These are phyloP conservation scores for Synergus japonicus DNA, from an alignment of 2,888 invertebrate species.

Conservation along the genomic window DNA sequence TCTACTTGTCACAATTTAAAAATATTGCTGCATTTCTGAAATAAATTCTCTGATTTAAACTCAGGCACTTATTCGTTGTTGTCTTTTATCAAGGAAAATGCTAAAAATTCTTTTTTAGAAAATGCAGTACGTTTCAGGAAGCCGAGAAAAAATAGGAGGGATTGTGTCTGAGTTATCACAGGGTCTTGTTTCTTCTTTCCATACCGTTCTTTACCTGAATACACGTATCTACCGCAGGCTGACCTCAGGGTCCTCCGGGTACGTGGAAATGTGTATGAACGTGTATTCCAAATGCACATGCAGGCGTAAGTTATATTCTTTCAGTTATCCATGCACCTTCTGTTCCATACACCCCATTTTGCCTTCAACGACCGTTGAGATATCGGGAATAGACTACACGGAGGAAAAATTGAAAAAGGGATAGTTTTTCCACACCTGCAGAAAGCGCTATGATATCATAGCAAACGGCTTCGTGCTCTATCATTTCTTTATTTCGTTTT, in stretches of 20 bases:
- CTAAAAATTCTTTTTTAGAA: slow-evolving; percentile 20
- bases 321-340: slow-evolving; percentile 21
- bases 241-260: slow-evolving; percentile 35
- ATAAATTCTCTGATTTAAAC: not conserved
- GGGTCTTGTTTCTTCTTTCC: slow-evolving; percentile 62
- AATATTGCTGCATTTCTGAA: not conserved
- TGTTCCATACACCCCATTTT: slow-evolving; percentile 1
- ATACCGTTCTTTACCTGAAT: slow-evolving; percentile 50
- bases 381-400: slow-evolving; percentile 21
- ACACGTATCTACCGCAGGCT: slow-evolving; percentile 28
- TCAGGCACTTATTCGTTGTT: not conserved
- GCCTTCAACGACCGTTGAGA: slow-evolving; percentile 6
- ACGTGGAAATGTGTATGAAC: slow-evolving; percentile 28
- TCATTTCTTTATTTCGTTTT: not conserved
- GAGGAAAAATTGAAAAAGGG: slow-evolving; percentile 21
- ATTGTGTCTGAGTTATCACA: slow-evolving; percentile 62
- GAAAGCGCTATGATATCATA: slow-evolving; percentile 10
- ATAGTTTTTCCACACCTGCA: slow-evolving; percentile 3
- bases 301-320: slow-evolving; percentile 19
- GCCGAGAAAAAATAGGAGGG: slow-evolving; percentile 49
- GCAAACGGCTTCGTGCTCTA: not conserved
- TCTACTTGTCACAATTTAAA: not conserved
- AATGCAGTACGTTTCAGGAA: slow-evolving; percentile 45
- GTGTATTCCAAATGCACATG: slow-evolving; percentile 13
- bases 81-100: slow-evolving; percentile 25